phyloP scores from a whole-genome alignment of 2,888 invertebrate genomes.

The Limnephilus auricula region DNA sequence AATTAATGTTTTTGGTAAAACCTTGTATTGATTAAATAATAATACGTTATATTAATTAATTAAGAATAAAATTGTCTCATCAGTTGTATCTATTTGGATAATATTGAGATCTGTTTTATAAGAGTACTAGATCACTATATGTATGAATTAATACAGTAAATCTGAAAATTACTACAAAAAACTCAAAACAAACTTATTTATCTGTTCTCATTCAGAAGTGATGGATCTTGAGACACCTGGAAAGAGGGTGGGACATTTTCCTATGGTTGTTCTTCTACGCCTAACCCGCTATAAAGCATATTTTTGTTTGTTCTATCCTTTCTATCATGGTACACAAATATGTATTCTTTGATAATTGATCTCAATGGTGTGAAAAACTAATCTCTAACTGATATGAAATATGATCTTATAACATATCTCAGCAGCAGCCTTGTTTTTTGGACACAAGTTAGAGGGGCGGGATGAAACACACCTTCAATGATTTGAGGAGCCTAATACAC shows the following conservation, averaged over 20 bases:
- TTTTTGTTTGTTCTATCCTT: neutral
- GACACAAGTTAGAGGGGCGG: neutral
- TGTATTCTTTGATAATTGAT: neutral
- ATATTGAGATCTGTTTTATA: constrained; percentile 12
- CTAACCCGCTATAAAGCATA: neutral
- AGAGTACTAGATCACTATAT: neutral
- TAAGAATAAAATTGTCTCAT: neutral
- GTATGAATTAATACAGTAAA: neutral
- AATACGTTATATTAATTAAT: neutral
- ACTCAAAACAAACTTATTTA: neutral
- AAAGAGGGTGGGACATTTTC: neutral
- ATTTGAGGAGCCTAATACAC: constrained; percentile 13
- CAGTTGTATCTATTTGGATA: neutral
- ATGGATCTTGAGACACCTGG: neutral
- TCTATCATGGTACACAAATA: neutral
- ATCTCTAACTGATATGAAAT: neutral
- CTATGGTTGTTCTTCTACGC: neutral
- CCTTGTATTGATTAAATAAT: neutral
- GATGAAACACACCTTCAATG: constrained; percentile 4
- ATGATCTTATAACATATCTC: neutral
- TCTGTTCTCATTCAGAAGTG: neutral
- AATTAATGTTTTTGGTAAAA: constrained; percentile 24
- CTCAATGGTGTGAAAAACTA: neutral
- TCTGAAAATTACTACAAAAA: neutral
- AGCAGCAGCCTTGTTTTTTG: constrained; percentile 26